Evolutionary conservation across 2,797 vertebrate species (phyloP), one percentile per base, ranked within the genome.

Genomic region (Coracias cyanogaster): DNA sequence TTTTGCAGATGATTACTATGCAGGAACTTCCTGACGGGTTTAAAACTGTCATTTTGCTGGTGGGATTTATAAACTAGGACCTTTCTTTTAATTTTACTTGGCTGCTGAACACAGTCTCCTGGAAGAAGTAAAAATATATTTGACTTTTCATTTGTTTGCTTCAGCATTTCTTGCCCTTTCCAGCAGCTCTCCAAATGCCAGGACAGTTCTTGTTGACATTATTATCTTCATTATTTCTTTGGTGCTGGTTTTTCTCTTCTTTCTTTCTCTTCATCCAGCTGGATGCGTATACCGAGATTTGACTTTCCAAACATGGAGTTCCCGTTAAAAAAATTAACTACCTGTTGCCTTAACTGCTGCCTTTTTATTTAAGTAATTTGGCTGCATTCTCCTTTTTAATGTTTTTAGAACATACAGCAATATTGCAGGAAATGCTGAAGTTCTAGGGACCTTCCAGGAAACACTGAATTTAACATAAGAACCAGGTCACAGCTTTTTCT

Each of bases 401-500:
- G 31, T 39, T 72, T 93, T 95, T 92, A 81, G 49, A 97, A 62
- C 57, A 71, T 46, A 45, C 3, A 60, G 26, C 39, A 57, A 26
- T 65, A 25, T 4, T 77, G 41, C 39, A 92, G 70, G 72, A 91
- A 86, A 67, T 65, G 22, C 48, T 94, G 37, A 90, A 86, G 55
- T 94, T 67, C 39, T 49, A 28, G 20, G 20, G 35, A 57, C 73
- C 43, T 81, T 90, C 92, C 61, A 87, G 73, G 74, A 91, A 94
- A 79, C 60, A 80, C 49, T 61, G 70, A 94, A 76, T 67, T 83
- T 93, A 74, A 41, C 65, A 39, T 82, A 90, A 90, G 87, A 93
- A 82, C 33, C 29, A 57, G 76, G 43, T 82, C 86, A 89, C 62
- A 89, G 51, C 70, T 88, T 93, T 62, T 74, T 96, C 41, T 92